Percentiles rank a stretch among this genome's conserved stretches.
Evolutionary conservation across 2,888 invertebrate genomes (phyloP).

Genomic region (Creontiades dilutus): DNA sequence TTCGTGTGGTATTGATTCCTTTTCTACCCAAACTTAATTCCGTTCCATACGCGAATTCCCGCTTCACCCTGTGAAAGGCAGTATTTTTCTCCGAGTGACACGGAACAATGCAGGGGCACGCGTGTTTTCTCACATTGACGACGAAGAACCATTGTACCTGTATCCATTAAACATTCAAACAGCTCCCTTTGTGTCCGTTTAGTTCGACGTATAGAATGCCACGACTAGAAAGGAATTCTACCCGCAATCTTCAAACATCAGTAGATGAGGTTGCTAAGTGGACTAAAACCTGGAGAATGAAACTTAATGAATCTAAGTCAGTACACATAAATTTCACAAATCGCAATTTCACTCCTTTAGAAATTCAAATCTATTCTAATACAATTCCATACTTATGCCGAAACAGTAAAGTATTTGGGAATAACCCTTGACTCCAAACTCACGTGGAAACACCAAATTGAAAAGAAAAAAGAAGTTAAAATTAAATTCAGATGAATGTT

Average conservation of each 20-base stretch:
- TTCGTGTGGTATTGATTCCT: not conserved
- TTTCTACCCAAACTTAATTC: conserved; percentile 19
- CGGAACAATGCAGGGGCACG: not conserved
- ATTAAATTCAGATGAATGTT: too few species aligned
- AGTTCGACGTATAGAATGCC: not conserved
- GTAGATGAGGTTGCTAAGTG: too few species aligned
- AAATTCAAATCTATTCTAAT: too few species aligned
- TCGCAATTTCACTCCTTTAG: too few species aligned
- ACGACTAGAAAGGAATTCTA: not conserved
- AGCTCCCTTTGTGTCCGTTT: not conserved
- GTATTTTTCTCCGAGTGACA: not conserved
- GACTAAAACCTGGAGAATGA: too few species aligned
- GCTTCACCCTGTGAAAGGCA: not conserved
- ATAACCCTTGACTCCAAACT: too few species aligned
- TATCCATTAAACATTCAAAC: not conserved
- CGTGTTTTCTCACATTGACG: conserved; percentile 35
- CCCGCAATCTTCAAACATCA: not conserved
- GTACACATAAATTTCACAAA: too few species aligned
- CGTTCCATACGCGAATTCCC: conserved; percentile 18
- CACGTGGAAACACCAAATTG: too few species aligned
- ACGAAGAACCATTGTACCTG: not conserved
- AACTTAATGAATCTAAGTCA: too few species aligned
- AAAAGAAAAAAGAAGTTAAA: too few species aligned
- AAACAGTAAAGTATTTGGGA: too few species aligned
- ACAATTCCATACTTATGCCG: too few species aligned